Evolutionary conservation across 1,140 invertebrate genomes (phyloP).

Genomic region (Phocides pigmalion): DNA sequence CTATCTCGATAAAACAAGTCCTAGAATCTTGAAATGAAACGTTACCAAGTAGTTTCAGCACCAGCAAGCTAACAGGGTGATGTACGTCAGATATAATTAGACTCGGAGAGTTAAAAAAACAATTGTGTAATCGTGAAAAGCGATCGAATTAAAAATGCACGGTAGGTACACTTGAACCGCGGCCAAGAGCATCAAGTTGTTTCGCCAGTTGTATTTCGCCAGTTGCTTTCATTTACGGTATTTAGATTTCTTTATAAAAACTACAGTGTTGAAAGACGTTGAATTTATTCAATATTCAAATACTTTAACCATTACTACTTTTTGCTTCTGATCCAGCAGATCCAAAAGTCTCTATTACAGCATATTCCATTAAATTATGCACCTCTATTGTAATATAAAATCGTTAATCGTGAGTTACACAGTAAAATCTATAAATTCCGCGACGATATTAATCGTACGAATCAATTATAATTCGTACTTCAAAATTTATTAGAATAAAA

Average conservation of each 20-base stretch:
- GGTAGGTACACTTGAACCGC: slow-evolving; percentile 53
- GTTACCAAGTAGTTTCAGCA: neutral
- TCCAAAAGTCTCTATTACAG: too few relatives aligned
- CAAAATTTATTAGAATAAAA: too few relatives aligned
- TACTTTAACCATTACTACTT: neutral
- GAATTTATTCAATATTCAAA: too few relatives aligned
- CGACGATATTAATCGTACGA: too few relatives aligned
- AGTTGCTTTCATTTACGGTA: slow-evolving; percentile 50
- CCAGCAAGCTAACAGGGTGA: slow-evolving; percentile 9
- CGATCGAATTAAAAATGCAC: slow-evolving; percentile 54
- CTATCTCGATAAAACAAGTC: neutral
- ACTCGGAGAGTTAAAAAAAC: slow-evolving; percentile 36
- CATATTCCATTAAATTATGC: too few relatives aligned
- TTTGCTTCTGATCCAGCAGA: too few relatives aligned
- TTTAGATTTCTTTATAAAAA: slow-evolving; percentile 39
- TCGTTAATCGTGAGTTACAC: too few relatives aligned
- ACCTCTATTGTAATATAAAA: too few relatives aligned
- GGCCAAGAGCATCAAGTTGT: slow-evolving; percentile 65
- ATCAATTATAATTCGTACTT: too few relatives aligned
- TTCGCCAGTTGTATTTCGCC: slow-evolving; percentile 49
- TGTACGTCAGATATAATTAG: slow-evolving; percentile 32
- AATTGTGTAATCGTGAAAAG: slow-evolving; percentile 56
- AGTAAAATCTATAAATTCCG: too few relatives aligned
- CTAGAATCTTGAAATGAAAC: neutral
- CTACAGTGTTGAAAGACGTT: neutral